Base-by-base conservation (phyloP, 92 coral and sea anemone species). In the Heteractis magnifica region DNA sequence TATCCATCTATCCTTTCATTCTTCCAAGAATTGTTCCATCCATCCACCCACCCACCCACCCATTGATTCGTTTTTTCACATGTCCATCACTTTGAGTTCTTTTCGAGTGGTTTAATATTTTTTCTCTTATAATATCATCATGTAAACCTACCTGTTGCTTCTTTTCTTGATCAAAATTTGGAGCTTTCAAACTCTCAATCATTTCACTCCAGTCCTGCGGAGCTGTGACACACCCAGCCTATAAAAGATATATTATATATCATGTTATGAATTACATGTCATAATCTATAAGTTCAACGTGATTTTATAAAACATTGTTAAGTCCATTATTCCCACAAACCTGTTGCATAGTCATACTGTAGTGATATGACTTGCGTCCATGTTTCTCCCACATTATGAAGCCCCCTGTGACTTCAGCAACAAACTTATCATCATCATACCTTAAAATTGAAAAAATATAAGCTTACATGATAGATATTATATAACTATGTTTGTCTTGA, bases 161-260 rank as follows among this genome's bases (percentile, higher is more conserved):
- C 95, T 92, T 88, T 53, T 92, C 86, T 56, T 75, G 77, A 16
- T 87, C 65, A 81, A 76, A 72, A 52, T 85, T 62, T 52, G 78
- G 79, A 10, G 49, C 56, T n/a, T 53, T 80, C 26, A 49, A 44
- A 71, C 77, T 34, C 16, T 81, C 65, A 21, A 86, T n/a, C 89
- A 92, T 89, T 51, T 77, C 82, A 49, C 84, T 80, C 95, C 95
- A 95, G 6, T 86, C 82, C 80, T 90, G 94, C 3, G 98, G 95
- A 68, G 86, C 93, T 16, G 62, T 80, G 8, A 88, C 23, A 80
- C 98, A 95, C 4, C 94, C 95, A 81, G 89, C 98, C 98, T 95
- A 62, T 8, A 26, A 20, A 5, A 71, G 15, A 73, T 20, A 68
- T 23, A 23, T 21, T 2, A 21, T 26, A 7, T 9, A 20, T 34